phyloP scores from a whole-genome alignment of 2,888 invertebrate genomes.

The Eremobia ochroleuca region DNA sequence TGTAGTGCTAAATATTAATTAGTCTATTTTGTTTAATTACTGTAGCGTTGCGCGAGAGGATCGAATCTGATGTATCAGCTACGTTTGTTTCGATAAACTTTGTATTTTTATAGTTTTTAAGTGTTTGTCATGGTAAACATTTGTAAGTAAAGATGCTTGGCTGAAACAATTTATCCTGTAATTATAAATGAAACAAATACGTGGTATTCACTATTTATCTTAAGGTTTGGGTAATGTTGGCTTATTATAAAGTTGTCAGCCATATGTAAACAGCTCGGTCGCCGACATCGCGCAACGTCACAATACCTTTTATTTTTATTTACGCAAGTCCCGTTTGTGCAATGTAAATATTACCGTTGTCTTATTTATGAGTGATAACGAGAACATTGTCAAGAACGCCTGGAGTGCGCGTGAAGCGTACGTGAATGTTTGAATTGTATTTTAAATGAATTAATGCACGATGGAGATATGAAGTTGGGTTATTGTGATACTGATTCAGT shows the following conservation, averaged over 20 bases:
- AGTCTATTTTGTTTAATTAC: slow-evolving; percentile 44
- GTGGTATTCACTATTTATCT: slow-evolving; percentile 35
- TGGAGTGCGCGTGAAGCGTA: slow-evolving; percentile 58
- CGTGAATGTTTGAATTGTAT: slow-evolving; percentile 64
- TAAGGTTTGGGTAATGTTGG: slow-evolving; percentile 54
- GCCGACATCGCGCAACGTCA: slow-evolving; percentile 56
- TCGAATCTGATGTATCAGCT: slow-evolving; percentile 26
- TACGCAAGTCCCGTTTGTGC: slow-evolving; percentile 77
- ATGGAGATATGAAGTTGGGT: slow-evolving; percentile 48
- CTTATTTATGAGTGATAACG: slow-evolving; percentile 72
- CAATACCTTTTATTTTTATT: slow-evolving; percentile 56
- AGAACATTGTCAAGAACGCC: slow-evolving; percentile 60
- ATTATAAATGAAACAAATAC: slow-evolving; percentile 35
- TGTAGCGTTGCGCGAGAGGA: slow-evolving; percentile 57
- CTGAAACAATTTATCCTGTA: slow-evolving; percentile 19
- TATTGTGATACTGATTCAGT: slow-evolving; percentile 52
- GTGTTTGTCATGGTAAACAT: slow-evolving; percentile 38
- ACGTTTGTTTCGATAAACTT: slow-evolving; percentile 46
- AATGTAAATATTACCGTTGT: slow-evolving; percentile 80
- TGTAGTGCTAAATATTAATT: slow-evolving; percentile 77
- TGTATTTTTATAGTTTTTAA: slow-evolving; percentile 64
- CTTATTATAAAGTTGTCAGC: slow-evolving; percentile 29
- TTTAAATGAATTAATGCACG: slow-evolving; percentile 53
- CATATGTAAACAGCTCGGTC: slow-evolving; percentile 37
- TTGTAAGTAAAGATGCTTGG: slow-evolving; percentile 25